A percentile compares a stretch with the other conserved stretches of the same genome.
Evolutionary conservation across 2,888 invertebrate genomes (phyloP).

Genomic region (Ophraella communa): DNA sequence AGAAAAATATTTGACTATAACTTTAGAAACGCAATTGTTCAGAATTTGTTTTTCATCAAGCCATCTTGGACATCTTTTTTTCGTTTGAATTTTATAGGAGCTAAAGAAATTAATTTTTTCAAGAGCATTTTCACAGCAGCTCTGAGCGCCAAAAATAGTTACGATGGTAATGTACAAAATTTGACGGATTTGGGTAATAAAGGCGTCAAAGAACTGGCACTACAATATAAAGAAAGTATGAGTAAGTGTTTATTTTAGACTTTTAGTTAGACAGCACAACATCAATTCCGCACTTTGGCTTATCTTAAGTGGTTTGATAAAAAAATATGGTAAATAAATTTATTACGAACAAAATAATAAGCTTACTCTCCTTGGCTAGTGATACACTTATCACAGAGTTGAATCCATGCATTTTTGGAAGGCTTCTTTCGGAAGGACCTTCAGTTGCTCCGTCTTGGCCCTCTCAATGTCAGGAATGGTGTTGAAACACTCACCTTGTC

Average conservation of each 20-base stretch:
- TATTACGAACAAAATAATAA: too few species aligned
- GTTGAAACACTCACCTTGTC: too few species aligned
- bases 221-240: constrained; percentile 7
- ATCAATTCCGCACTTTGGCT: too few species aligned
- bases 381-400: too few species aligned
- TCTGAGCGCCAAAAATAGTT: constrained; percentile 42
- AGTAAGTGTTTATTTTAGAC: background rate
- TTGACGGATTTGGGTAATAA: constrained; percentile 61
- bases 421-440: too few species aligned
- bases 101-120: constrained; percentile 45
- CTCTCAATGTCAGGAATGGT: too few species aligned
- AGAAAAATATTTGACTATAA: constrained; percentile 50
- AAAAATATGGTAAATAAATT: too few species aligned
- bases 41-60: constrained; percentile 45
- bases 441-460: too few species aligned
- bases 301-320: too few species aligned
- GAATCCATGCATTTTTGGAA: too few species aligned
- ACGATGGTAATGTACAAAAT: constrained; percentile 59
- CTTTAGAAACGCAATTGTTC: constrained; percentile 43
- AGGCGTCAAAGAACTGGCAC: background rate
- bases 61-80: constrained; percentile 43
- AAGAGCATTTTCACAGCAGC: constrained; percentile 47
- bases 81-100: constrained; percentile 45
- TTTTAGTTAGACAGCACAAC: background rate
- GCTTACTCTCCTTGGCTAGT: too few species aligned